Percentiles rank a stretch among this genome's conserved stretches.
Conservation (phyloP, 2,113 vertebrate genomes). For the Nestor notabilis region DNA sequence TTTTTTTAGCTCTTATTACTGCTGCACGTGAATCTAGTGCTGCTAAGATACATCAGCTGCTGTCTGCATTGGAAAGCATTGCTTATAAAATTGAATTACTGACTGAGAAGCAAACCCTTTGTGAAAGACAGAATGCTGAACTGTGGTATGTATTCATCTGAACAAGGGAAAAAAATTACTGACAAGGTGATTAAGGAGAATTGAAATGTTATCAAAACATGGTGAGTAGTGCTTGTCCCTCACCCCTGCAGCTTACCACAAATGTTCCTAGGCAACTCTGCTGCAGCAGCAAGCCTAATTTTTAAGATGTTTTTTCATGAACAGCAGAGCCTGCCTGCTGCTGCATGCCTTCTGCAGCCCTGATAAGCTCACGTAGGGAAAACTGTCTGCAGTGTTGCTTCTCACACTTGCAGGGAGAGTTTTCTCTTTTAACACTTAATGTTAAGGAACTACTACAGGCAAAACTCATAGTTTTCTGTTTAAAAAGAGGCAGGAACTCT, state of each 20-base stretch:
- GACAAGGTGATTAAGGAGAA: neutral
- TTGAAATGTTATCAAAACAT: neutral
- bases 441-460: neutral
- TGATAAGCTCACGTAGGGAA: neutral
- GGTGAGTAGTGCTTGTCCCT: neutral
- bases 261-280: neutral
- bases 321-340: neutral
- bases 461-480: neutral
- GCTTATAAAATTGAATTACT: constrained; percentile 29
- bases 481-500: neutral
- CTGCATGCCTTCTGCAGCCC: neutral
- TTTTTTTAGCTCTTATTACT: constrained; percentile 58
- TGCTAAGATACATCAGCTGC: constrained; percentile 70
- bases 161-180: neutral
- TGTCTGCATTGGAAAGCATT: neutral
- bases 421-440: neutral
- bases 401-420: neutral
- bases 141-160: constrained; percentile 54
- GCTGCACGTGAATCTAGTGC: constrained; percentile 66
- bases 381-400: neutral
- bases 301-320: neutral
- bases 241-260: neutral
- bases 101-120: constrained; percentile 8
- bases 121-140: constrained; percentile 55
- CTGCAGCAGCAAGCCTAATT: neutral